These are phyloP conservation scores for Gavialis gangeticus DNA, from an alignment of 2,113 vertebrate genomes.

Conservation along the genomic window DNA sequence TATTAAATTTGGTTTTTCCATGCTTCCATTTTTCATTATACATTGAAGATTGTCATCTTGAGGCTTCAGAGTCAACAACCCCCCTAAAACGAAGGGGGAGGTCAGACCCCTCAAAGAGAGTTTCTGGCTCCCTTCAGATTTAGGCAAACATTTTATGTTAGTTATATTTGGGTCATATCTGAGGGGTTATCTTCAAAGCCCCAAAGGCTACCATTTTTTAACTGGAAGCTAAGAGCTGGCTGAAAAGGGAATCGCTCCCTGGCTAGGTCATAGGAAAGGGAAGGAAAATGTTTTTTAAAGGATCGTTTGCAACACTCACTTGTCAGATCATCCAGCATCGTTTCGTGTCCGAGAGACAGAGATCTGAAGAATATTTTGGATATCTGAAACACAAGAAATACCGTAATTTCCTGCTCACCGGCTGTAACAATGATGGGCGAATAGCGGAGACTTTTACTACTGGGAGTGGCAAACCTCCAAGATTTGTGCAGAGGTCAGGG, in stretches of 20 bases:
- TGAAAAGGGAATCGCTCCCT: not conserved
- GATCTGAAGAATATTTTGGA: not conserved
- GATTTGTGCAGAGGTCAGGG: not conserved
- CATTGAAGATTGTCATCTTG: not conserved
- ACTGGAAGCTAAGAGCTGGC: fast-evolving
- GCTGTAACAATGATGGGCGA: not conserved
- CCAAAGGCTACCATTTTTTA: not conserved
- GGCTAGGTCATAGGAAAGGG: not conserved
- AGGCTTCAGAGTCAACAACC: not conserved
- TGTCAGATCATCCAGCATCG: not conserved
- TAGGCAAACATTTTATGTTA: not conserved
- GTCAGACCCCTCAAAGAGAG: not conserved
- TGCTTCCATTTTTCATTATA: not conserved
- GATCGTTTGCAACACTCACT: not conserved
- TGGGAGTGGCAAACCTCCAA: not conserved
- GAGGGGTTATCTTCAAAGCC: not conserved
- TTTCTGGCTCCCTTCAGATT: not conserved
- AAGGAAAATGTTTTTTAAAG: not conserved
- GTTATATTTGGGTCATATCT: not conserved
- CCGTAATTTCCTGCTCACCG: not conserved
- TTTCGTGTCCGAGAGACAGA: fast-evolving
- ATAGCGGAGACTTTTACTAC: not conserved
- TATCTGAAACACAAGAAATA: not conserved
- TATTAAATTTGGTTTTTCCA: not conserved
- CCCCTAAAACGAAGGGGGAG: not conserved